Conservation (phyloP, 2,797 vertebrate genomes). For the Pitangus sulphuratus region DNA sequence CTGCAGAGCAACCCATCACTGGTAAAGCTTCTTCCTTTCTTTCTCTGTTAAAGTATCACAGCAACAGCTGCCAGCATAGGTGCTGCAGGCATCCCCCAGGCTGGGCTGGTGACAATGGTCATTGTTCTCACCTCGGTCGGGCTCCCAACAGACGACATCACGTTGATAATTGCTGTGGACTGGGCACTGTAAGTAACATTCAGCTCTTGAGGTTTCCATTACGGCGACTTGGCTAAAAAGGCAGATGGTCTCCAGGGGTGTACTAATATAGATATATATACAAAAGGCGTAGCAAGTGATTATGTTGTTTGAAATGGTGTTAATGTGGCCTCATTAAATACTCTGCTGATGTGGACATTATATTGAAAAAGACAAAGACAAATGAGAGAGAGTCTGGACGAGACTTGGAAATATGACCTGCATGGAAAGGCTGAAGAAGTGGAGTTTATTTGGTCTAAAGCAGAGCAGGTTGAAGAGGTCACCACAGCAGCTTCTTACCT, state of each 20-base stretch:
- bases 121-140: slow-evolving; percentile 97
- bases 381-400: not conserved
- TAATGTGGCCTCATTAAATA: not conserved
- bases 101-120: slow-evolving; percentile 98
- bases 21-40: not conserved
- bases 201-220: not conserved
- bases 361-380: not conserved
- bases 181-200: slow-evolving; percentile 93
- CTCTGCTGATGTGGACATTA: not conserved
- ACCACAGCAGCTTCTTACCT: not conserved
- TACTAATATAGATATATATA: not conserved
- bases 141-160: slow-evolving; percentile 96
- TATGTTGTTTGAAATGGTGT: not conserved
- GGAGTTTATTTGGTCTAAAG: not conserved
- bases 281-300: not conserved
- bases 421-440: not conserved
- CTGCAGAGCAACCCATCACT: not conserved
- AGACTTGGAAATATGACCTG: not conserved
- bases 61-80: slow-evolving; percentile 97
- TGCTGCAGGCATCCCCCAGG: slow-evolving; percentile 96
- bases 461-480: not conserved
- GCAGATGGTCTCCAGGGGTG: not conserved
- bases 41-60: slow-evolving; percentile 86
- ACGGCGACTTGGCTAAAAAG: not conserved
- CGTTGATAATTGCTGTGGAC: slow-evolving; percentile 94